A percentile compares a stretch with the other conserved stretches of the same genome.
Evolutionary conservation across 2,888 invertebrate genomes (phyloP).

Genomic region (Chironomus tentans): DNA sequence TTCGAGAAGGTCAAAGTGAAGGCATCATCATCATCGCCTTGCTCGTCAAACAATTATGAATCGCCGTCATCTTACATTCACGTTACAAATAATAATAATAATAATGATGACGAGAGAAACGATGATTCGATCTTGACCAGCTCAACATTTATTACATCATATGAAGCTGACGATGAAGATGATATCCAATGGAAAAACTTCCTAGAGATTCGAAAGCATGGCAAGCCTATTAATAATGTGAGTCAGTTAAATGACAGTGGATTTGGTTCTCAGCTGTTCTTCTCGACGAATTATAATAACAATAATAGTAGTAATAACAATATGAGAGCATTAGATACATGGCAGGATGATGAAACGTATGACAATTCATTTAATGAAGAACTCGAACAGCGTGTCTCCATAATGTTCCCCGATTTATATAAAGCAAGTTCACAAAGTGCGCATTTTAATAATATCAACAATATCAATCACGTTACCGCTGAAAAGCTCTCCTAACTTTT

Average conservation of each 20-base stretch:
- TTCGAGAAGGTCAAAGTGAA: constrained; percentile 39
- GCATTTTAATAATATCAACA: constrained; percentile 6
- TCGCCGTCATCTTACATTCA: neutral
- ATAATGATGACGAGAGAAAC: neutral
- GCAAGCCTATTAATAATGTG: neutral
- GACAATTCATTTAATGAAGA: constrained; percentile 34
- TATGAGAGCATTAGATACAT: constrained; percentile 36
- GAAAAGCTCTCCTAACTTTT: neutral
- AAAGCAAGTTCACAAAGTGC: neutral
- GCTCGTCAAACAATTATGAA: neutral
- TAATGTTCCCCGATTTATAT: neutral
- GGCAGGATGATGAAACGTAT: constrained; percentile 39
- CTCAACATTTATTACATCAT: constrained; percentile 5
- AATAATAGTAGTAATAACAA: neutral
- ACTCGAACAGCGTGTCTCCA: constrained; percentile 30
- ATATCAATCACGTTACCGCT: neutral
- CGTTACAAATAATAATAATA: neutral
- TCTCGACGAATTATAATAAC: neutral
- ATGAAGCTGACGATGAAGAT: constrained; percentile 8
- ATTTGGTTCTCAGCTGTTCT: constrained; percentile 3
- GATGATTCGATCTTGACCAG: constrained; percentile 1
- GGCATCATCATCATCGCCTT: neutral
- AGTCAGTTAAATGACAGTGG: constrained; percentile 14
- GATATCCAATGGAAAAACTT: constrained; percentile 14
- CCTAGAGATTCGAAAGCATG: neutral